Evolutionary conservation across 2,113 vertebrate species (phyloP).

Genomic region (Eidolon helvum): DNA sequence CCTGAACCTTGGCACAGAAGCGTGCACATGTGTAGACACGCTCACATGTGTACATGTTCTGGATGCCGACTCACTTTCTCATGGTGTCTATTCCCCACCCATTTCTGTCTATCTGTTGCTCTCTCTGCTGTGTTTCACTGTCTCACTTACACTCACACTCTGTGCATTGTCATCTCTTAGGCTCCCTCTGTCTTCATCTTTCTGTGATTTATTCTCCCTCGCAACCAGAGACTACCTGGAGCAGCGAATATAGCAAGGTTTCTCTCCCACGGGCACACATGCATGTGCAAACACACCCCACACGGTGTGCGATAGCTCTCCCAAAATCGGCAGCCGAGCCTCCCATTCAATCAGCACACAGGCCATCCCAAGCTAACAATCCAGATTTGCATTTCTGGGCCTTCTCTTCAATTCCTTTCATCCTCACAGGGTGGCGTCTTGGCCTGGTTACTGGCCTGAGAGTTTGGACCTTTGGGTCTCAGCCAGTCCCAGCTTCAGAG

Average conservation of each 20-base stretch:
- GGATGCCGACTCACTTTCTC: not conserved
- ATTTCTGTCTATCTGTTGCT: not conserved
- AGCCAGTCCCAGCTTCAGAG: not conserved
- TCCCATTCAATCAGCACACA: not conserved
- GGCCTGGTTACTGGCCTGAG: not conserved
- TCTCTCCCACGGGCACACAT: not conserved
- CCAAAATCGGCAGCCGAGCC: not conserved
- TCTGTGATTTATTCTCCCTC: not conserved
- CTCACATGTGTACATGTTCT: no score
- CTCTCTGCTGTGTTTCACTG: not conserved
- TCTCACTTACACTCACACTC: not conserved
- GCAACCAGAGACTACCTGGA: not conserved
- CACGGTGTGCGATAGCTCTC: accelerated
- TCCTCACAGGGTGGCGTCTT: not conserved
- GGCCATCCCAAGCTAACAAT: accelerated
- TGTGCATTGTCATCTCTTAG: not conserved
- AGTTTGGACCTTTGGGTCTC: not conserved
- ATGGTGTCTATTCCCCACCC: not conserved
- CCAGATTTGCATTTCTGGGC: not conserved
- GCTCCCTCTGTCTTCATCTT: not conserved
- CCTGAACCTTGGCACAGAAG: not conserved
- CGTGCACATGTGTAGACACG: accelerated
- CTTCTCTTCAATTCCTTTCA: not conserved
- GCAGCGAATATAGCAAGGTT: not conserved
- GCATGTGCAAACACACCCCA: not conserved